Conservation (phyloP, 2,888 invertebrate species). For the Apamea sordens region DNA sequence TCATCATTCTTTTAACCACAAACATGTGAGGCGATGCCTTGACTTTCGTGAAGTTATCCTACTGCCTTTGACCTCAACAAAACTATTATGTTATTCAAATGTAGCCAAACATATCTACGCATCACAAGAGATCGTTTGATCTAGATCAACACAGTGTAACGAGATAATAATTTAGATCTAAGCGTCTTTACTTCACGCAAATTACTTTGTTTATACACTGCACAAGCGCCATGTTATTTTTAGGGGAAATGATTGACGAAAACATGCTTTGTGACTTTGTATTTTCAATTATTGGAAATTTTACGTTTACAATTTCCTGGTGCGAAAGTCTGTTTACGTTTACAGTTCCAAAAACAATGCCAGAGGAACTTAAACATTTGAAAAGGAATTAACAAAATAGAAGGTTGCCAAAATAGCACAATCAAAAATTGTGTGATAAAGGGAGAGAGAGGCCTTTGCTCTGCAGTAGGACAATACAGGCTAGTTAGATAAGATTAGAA, state of each 20-base stretch:
- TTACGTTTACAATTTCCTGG: neutral
- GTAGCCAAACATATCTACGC: slow-evolving; percentile 16
- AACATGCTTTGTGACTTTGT: slow-evolving; percentile 7
- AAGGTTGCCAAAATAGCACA: neutral
- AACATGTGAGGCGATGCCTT: neutral
- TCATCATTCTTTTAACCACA: neutral
- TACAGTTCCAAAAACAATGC: neutral
- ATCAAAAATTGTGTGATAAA: neutral
- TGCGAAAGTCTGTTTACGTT: neutral
- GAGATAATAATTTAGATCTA: slow-evolving; percentile 39
- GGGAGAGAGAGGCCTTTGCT: neutral
- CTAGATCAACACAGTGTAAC: slow-evolving; percentile 23
- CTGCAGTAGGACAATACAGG: neutral
- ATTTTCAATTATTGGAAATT: slow-evolving; percentile 31
- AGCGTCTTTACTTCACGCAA: slow-evolving; percentile 25
- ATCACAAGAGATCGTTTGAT: slow-evolving; percentile 34
- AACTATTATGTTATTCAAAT: slow-evolving; percentile 21
- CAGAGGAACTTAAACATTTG: neutral
- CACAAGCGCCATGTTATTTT: slow-evolving; percentile 30
- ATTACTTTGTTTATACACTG: slow-evolving; percentile 43
- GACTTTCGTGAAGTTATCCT: neutral
- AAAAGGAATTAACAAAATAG: neutral
- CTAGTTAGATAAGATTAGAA: neutral
- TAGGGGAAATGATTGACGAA: slow-evolving; percentile 4
- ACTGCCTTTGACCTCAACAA: neutral